phyloP scores from a whole-genome alignment of 2,113 vertebrate genomes.

The Aplodontia rufa region DNA sequence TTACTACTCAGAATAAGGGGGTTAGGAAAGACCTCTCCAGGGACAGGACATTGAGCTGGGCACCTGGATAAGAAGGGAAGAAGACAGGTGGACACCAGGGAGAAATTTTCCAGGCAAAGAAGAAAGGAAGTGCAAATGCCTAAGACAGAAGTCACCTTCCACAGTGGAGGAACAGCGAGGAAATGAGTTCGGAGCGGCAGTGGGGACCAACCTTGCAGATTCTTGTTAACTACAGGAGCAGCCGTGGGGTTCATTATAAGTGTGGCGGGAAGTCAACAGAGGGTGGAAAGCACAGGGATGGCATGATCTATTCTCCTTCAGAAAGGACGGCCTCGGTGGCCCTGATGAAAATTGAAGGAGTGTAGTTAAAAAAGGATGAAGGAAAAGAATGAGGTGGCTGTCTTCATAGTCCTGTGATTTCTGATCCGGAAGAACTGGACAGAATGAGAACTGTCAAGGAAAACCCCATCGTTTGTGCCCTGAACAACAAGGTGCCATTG shows the following conservation, averaged over 20 bases:
- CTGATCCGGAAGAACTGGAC: background rate
- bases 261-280: background rate
- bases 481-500: accelerated
- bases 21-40: background rate
- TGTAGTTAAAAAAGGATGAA: background rate
- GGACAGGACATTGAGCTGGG: background rate
- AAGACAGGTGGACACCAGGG: background rate
- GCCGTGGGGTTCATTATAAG: background rate
- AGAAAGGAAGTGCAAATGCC: background rate
- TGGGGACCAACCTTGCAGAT: background rate
- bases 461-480: background rate
- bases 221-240: background rate
- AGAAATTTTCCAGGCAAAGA: background rate
- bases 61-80: background rate
- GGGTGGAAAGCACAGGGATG: background rate
- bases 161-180: background rate
- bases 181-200: background rate
- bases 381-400: background rate
- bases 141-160: background rate
- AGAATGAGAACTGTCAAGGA: background rate
- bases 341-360: background rate
- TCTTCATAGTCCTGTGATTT: background rate
- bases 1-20: background rate
- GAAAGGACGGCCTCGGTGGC: background rate
- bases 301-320: background rate